Evolutionary conservation across 1,140 invertebrate species (phyloP), one percentile per base, ranked within the genome.

Genomic region (Sitophilus oryzae): DNA sequence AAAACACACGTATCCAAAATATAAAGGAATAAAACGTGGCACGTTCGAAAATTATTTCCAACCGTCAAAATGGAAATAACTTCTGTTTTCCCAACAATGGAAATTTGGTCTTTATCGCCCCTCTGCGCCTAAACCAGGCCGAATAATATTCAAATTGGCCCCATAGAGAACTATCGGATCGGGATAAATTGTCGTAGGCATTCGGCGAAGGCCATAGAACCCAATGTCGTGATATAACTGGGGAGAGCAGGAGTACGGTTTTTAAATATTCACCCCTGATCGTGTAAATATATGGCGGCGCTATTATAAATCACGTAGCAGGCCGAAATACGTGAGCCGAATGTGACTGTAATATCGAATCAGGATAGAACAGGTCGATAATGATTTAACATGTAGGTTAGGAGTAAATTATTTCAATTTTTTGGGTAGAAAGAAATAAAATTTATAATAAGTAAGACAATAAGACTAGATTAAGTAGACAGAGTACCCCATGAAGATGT

Each of bases 281-380:
- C 10, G 14, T 30, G 18, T 49, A 34, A 37, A 56, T 56, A 35
- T 56, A 49, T 34, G 37, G 36, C 36, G 34, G 18, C 19, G 46
- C 45, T 23, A 49, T 56, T 56, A 56, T 56, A 56, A 56, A 56
- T 56, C 53, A 56, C 53, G 53, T 56, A 56, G 43, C 53, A 45
- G 53, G 48, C 49, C 46, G 35, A 30, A 23, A 34, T 49, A 49
- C 53, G 53, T 49, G 52, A 54, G 36, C 22, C 21, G 52, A 42
- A 42, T 18, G 6, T 18, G 11, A 2, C 15, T 6, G 21, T 19
- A 2, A 19, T 8, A 18, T 21, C 21, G 21, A 42, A 2, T 20
- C 19, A 9, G 21, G 19, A n/a, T 19, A n/a, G 5, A 30, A 11
- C 5, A 5, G 25, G 5, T 30, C 11, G 25, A 30, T 30, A 30